Percentiles rank a stretch among this genome's conserved stretches.
Evolutionary conservation across 2,888 invertebrate genomes (phyloP).

Genomic region (Ischnura elegans): DNA sequence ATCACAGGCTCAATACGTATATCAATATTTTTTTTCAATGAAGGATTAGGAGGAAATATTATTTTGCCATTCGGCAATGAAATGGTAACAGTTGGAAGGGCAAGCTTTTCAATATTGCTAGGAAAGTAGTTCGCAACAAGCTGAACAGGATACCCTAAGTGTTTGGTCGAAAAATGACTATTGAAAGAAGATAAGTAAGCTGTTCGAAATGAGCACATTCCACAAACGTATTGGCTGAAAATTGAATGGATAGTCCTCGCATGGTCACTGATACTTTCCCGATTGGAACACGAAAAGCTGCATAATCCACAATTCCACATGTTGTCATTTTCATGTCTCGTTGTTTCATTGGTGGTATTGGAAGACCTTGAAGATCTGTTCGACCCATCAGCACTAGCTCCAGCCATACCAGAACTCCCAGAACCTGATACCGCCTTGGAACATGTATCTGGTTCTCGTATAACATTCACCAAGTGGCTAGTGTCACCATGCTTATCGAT

Average conservation of each 20-base stretch:
- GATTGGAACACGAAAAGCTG: constrained; percentile 81
- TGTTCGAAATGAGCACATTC: constrained; percentile 82
- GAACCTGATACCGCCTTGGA: constrained; percentile 72
- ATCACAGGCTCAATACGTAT: constrained; percentile 50
- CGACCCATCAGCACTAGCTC: constrained; percentile 68
- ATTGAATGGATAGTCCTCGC: constrained; percentile 82
- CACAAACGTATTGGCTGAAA: constrained; percentile 86
- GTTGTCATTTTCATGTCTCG: constrained; percentile 78
- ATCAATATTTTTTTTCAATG: background rate
- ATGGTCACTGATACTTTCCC: constrained; percentile 82
- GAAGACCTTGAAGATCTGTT: constrained; percentile 24
- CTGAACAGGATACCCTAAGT: constrained; percentile 78
- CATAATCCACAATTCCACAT: constrained; percentile 87
- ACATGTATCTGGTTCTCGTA: constrained; percentile 77
- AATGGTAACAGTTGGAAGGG: constrained; percentile 14
- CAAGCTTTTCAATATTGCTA: constrained; percentile 70
- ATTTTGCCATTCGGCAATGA: constrained; percentile 67
- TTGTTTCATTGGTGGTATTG: constrained; percentile 40
- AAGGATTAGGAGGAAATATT: constrained; percentile 47
- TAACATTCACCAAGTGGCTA: constrained; percentile 78
- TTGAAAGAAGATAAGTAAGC: constrained; percentile 81
- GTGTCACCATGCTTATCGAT: constrained; percentile 82
- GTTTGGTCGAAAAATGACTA: constrained; percentile 82
- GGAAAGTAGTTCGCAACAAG: constrained; percentile 76
- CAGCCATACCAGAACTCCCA: constrained; percentile 73